Base-by-base conservation (phyloP, 2,797 vertebrate genomes). In the Allobates femoralis region DNA sequence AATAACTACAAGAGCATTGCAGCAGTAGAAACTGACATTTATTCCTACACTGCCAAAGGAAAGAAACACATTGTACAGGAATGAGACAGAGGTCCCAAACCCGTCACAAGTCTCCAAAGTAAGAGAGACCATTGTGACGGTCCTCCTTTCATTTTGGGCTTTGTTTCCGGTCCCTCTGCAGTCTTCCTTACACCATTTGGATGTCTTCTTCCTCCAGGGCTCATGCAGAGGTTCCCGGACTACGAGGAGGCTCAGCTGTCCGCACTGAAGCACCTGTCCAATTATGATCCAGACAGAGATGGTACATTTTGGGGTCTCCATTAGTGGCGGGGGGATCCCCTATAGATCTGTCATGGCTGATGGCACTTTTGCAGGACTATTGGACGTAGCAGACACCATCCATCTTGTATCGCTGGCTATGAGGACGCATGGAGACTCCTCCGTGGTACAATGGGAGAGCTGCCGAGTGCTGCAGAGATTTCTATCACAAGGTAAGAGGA, bases 161-260 rank as follows among this genome's bases (percentile, higher is more conserved):
- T 21, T 8, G 56, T 58, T 21, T 21, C 23, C 56, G 8, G 56
- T 58, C 21, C 3, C 3, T 0, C 41, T 46, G 3, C 56, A 6
- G 21, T 10, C 4, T 58, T 58, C 56, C 11, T 8, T 6, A 46
- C 11, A 46, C 41, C 7, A 1, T 46, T 46, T 46, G 7, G 41
- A n/a, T 85, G 83, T 7, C 34, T 69, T 14, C 4, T 60, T 18
- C 15, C 26, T 71, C 0, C 56, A 88, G 94, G 92, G 7, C 90
- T 92, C 87, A 95, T 96, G 94, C 76, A 93, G 85, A 89, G 41
- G 75, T 94, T 91, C 83, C 79, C 88, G 51, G 89, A 90, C 53
- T 6, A 76, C 23, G 94, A 94, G 1, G 90, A 91, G 14, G 90
- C 89, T 4, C 95, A 95, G 86, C 79, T 89, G 74, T 89, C 83